Evolutionary conservation across 1,140 invertebrate species (phyloP).

Genomic region (Gerris buenoi): DNA sequence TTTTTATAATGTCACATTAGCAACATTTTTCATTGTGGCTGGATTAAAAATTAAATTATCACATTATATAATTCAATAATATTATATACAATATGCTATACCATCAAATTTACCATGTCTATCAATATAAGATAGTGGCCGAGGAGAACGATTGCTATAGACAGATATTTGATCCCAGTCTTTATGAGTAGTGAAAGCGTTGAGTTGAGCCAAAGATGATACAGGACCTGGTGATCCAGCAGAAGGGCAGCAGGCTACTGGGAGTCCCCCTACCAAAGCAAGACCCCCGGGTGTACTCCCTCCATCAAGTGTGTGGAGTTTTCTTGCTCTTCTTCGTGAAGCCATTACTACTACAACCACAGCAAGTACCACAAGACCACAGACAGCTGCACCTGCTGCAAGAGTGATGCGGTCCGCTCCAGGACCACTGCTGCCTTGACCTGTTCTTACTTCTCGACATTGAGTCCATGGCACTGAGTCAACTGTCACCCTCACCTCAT

Average conservation of each 20-base stretch:
- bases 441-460: constrained; percentile 75
- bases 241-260: constrained; percentile 60
- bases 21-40: not conserved
- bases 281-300: constrained; percentile 41
- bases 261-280: constrained; percentile 44
- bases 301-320: constrained; percentile 52
- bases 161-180: constrained; percentile 90
- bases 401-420: constrained; percentile 92
- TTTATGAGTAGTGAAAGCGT: constrained; percentile 64
- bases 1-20: too few species aligned
- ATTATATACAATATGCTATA: too few species aligned
- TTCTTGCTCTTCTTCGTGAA: constrained; percentile 43
- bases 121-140: constrained; percentile 63
- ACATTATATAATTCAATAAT: constrained; percentile 2
- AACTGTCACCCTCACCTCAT: constrained; percentile 69
- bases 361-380: constrained; percentile 76
- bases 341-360: constrained; percentile 75
- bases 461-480: constrained; percentile 71
- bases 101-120: constrained; percentile 42
- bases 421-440: constrained; percentile 43
- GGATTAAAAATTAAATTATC: too few species aligned
- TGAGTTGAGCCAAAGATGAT: constrained; percentile 59
- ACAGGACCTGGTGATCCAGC: constrained; percentile 58
- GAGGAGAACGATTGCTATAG: constrained; percentile 72
- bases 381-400: constrained; percentile 80